A percentile compares a stretch with the other conserved stretches of the same genome.
phyloP scores from a whole-genome alignment of 2,888 invertebrate genomes.

The Brassicogethes aeneus region DNA sequence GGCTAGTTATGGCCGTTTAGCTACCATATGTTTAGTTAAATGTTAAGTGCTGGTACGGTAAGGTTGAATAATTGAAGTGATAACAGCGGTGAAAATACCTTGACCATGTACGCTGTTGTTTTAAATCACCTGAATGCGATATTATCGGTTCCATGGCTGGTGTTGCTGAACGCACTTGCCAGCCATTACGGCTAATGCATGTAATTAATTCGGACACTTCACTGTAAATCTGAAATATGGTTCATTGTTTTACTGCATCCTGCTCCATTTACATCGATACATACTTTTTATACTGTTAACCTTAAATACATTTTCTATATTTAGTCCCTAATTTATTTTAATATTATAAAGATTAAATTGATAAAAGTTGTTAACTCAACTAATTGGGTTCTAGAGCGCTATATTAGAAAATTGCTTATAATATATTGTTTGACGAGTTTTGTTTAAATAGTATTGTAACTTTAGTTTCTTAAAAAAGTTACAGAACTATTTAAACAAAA shows the following conservation, averaged over 20 bases:
- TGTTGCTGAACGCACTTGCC: conserved; percentile 22
- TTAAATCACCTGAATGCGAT: conserved; percentile 28
- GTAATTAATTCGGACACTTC: conserved; percentile 25
- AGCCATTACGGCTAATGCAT: conserved; percentile 25
- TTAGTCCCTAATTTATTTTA: too few species aligned
- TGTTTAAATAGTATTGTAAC: too few species aligned
- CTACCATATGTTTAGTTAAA: conserved; percentile 3
- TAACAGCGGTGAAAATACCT: conserved; percentile 21
- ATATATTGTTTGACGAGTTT: too few species aligned
- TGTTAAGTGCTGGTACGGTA: not conserved
- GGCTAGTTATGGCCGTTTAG: conserved; percentile 2
- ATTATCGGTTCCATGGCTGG: conserved; percentile 24
- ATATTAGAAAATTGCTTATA: too few species aligned
- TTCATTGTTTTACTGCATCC: conserved; percentile 15
- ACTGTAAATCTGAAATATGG: conserved; percentile 24
- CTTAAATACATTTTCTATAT: too few species aligned
- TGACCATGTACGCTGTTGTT: conserved; percentile 26
- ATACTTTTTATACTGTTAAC: too few species aligned
- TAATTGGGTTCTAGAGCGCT: too few species aligned
- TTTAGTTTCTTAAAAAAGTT: too few species aligned
- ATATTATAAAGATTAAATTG: too few species aligned
- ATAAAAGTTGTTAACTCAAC: too few species aligned
- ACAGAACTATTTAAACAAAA: too few species aligned
- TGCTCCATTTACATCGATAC: too few species aligned
- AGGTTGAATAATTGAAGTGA: conserved; percentile 19